Base-by-base conservation (phyloP, 1,140 invertebrate genomes). In the Babylonia areolata region DNA sequence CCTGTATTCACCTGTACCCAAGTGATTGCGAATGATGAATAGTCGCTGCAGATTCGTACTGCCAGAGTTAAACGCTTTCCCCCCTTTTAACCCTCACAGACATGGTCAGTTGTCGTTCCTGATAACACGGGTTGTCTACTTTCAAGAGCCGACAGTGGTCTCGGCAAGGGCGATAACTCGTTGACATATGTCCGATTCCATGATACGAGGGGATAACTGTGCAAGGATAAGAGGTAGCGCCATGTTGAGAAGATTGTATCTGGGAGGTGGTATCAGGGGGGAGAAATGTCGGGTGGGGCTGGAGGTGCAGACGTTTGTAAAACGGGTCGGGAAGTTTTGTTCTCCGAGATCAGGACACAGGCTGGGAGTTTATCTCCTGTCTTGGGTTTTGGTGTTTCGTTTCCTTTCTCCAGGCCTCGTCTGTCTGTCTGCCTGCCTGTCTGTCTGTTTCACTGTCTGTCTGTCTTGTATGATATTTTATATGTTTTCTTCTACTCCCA, bases 91-190 rank as follows among this genome's bases (percentile, higher is more conserved):
- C 46, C 9, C 17, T 64, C 28, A 64, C 58, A 64, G 58, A 64
- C 58, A 23, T 64, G 58, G 58, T 64, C 58, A 64, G 58, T 64
- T 64, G 58, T 64, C 58, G 58, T 64, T 64, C 58, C 58, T 64
- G 58, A 64, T 64, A 64, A 23, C 58, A 12, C 5, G 58, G 28
- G 58, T 64, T 64, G 58, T 64, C 58, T 23, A 23, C 58, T 23
- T 64, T 64, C 28, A 64, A 23, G 9, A 2, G 58, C 58, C 28
- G 58, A 64, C 58, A 64, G 58, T 64, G 58, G 58, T 11, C 58
- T 64, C 15, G 58, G 58, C 58, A 28, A 64, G 28, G 58, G 58
- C 28, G 58, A 64, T 64, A 64, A 64, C 58, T 64, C 17, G 58
- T 64, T 64, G 58, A 64, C 58, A 64, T 64, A 64, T 64, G 58